Percentiles rank a stretch among this genome's conserved stretches.
Evolutionary conservation across 2,888 invertebrate species (phyloP).

Genomic region (Drosophila siamana): DNA sequence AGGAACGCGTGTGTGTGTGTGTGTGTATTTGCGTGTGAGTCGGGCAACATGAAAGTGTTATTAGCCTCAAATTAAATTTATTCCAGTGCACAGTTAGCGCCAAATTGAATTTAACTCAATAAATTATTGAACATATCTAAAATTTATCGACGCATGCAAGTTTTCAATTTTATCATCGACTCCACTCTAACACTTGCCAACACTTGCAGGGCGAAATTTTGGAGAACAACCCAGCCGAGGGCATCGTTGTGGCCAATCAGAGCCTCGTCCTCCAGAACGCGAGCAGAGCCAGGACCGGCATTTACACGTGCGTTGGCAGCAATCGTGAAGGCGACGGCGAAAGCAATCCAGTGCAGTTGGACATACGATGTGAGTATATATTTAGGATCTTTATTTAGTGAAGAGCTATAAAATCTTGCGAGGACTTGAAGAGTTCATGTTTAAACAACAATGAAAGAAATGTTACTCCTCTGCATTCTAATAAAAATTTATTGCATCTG

Average conservation of each 20-base stretch:
- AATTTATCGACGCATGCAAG: slow-evolving; percentile 21
- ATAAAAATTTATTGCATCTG: no score
- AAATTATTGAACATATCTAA: slow-evolving; percentile 54
- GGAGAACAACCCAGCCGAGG: slow-evolving; percentile 91
- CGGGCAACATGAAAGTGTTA: slow-evolving; percentile 75
- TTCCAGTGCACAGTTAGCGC: slow-evolving; percentile 63
- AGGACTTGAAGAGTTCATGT: no score
- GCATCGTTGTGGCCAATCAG: slow-evolving; percentile 95
- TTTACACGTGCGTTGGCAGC: slow-evolving; percentile 94
- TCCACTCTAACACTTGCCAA: not conserved
- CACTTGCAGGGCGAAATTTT: slow-evolving; percentile 89
- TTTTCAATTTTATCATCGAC: slow-evolving; percentile 21
- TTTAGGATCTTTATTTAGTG: no score
- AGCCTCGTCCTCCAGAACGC: slow-evolving; percentile 95
- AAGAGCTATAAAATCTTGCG: no score
- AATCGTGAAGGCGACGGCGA: slow-evolving; percentile 95
- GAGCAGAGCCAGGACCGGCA: slow-evolving; percentile 90
- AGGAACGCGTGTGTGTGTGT: not conserved
- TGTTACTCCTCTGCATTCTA: no score
- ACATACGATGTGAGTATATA: slow-evolving; percentile 94
- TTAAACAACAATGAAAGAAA: no score
- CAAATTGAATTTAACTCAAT: slow-evolving; percentile 77
- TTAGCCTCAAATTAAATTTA: slow-evolving; percentile 80
- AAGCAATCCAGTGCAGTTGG: slow-evolving; percentile 93
- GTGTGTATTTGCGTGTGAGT: not conserved